Conservation (phyloP, 2,888 invertebrate species). For the Callyntrura guangdongensis region DNA sequence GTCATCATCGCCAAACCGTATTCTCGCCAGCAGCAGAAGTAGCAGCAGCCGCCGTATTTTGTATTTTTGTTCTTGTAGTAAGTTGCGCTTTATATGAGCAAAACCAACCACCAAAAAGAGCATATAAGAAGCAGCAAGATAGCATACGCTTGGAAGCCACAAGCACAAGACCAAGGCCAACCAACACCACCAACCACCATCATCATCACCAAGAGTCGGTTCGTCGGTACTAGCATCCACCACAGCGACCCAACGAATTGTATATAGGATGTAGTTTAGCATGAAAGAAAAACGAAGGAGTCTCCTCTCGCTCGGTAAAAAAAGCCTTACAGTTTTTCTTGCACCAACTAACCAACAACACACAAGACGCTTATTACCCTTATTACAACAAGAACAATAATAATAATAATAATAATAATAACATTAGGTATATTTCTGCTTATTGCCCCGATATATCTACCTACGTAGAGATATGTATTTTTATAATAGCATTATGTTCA, state of each 20-base stretch:
- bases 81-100: neutral
- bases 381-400: too few species aligned
- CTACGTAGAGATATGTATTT: neutral
- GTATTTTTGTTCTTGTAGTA: too few species aligned
- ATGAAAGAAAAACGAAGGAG: constrained; percentile 27
- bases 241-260: neutral
- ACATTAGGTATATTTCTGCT: neutral
- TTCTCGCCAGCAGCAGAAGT: neutral
- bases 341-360: neutral
- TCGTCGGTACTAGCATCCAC: neutral
- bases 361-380: neutral
- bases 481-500: too few species aligned
- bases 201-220: constrained; percentile 19
- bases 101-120: constrained; percentile 16
- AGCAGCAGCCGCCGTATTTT: neutral
- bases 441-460: neutral
- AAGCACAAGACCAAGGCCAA: constrained; percentile 54
- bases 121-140: neutral
- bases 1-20: constrained; percentile 31
- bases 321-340: neutral
- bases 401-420: neutral
- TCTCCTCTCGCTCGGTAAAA: neutral
- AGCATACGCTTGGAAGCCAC: constrained; percentile 16
- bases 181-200: constrained; percentile 21
- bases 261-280: neutral